Evolutionary conservation across 2,888 invertebrate species (phyloP), one percentile per base, ranked within the genome.

Genomic region (Agrotis segetum): DNA sequence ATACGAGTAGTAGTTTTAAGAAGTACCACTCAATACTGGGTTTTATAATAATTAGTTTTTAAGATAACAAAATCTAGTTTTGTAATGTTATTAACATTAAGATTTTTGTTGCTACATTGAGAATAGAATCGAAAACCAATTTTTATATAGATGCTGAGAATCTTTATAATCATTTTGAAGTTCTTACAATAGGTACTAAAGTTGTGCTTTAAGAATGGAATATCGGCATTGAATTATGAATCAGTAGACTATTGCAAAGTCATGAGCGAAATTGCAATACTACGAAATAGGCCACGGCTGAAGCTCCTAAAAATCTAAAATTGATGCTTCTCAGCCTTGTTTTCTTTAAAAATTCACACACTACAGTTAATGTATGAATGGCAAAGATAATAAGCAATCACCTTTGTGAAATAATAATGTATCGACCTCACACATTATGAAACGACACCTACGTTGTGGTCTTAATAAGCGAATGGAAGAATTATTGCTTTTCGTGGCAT

Each of bases 361-460:
- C 52, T 72, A 53, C 58, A 63, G 77, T 62, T 79, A 80, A 82
- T 75, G 69, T 74, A 83, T 82, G 82, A 84, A 77, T 84, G 50
- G 67, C n/a, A 64, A 62, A 49, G 62, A 79, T 84, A 81, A 84
- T 79, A 77, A 82, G 73, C 64, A 84, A 81, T 80, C 73, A 73
- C 76, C 72, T 77, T 85, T 74, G 73, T 82, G 77, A 82, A 82
- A 85, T 83, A 85, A 87, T 87, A 84, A 87, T 82, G 82, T 87
- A 88, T 84, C 73, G 84, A 85, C 86, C 85, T 88, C 77, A 86
- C 74, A 81, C 56, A 79, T 88, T 88, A 85, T 85, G 85, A 83
- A 87, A 90, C 71, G 63, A 82, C 88, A 80, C 88, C 88, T 86
- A 89, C 89, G 76, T 79, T 77, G 47, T 58, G 56, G 56, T 79